Conservation (phyloP, 2,113 vertebrate genomes). For the Mobula hypostoma region DNA sequence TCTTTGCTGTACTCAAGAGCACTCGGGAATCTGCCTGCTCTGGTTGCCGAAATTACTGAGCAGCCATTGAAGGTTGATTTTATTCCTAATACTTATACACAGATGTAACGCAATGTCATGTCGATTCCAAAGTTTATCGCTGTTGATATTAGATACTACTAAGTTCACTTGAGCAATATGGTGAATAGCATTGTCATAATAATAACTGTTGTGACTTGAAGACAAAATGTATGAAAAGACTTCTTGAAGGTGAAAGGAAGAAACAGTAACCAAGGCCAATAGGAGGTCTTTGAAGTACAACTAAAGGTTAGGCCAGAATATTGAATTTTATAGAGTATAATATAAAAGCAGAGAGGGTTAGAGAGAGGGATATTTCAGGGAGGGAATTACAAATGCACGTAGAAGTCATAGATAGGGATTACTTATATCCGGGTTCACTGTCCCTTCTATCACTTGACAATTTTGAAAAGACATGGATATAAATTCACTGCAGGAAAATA, state of each 20-base stretch:
- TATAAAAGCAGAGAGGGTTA: not conserved
- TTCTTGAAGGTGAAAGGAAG: too few relatives aligned
- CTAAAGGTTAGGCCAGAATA: too few relatives aligned
- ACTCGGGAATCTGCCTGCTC: not conserved
- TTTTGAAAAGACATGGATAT: not conserved
- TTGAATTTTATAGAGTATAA: not conserved
- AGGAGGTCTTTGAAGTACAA: not conserved
- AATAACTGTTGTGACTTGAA: not conserved
- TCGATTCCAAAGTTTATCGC: not conserved
- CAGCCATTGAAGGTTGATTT: not conserved
- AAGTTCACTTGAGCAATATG: not conserved
- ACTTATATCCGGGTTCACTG: not conserved
- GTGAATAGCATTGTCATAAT: not conserved
- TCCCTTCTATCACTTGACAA: not conserved
- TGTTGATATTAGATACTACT: not conserved
- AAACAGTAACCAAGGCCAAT: too few relatives aligned
- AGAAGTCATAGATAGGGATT: not conserved
- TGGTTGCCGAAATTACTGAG: not conserved
- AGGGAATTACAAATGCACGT: too few relatives aligned
- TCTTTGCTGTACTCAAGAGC: not conserved
- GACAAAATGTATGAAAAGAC: not conserved
- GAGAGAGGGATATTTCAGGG: not conserved
- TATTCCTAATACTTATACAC: too few relatives aligned
- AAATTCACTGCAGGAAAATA: not conserved
- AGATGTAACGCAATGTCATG: too few relatives aligned